Base-by-base conservation (phyloP, 2,888 invertebrate genomes). In the Folsomia manolachei region DNA sequence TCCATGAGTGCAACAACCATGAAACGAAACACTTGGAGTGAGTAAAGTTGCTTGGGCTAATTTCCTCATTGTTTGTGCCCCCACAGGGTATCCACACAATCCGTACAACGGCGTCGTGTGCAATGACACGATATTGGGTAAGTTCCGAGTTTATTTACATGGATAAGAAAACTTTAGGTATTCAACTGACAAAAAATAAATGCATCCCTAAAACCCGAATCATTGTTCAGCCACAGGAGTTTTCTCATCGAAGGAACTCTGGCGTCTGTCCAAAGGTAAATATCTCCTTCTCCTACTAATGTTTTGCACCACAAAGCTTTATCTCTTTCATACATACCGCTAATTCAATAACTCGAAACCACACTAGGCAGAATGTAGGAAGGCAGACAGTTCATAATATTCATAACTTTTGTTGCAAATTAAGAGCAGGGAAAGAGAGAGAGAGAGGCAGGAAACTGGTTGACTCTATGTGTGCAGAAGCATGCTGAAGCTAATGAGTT, bases 171-270 rank as follows among this genome's bases (percentile, higher is more conserved):
- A n/a, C n/a, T n/a, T n/a, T n/a, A n/a, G n/a, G n/a, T n/a, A n/a
- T n/a, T 39, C 39, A 39, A 39, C 4, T 39, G 39, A 39, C 14
- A 39, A 39, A 39, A 39, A 4, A 39, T 14, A 39, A 39, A 39
- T 39, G 4, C 39, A 39, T 39, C 7, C 39, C 4, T 39, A 39
- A 39, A 39, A 39, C 14, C 14, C 39, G 14, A 39, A 39, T 39
- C 39, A 39, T 9, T 39, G 14, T 39, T 39, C 39, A 39, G 97
- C 98, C 84, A 98, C 97, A 83, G 98, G 98, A 85, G 98, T 98
- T 86, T 99, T 98, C 90, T 96, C 97, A 83, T 97, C 98, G 84
- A 95, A 94, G 89, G 98, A 99, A 89, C 90, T 99, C 86, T 95
- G 97, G 93, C 93, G 94, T 88, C 90, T 98, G 85, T 97, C 97